These are phyloP conservation scores for Arge pagana DNA, from an alignment of 2,888 invertebrate genomes.

Conservation along the genomic window DNA sequence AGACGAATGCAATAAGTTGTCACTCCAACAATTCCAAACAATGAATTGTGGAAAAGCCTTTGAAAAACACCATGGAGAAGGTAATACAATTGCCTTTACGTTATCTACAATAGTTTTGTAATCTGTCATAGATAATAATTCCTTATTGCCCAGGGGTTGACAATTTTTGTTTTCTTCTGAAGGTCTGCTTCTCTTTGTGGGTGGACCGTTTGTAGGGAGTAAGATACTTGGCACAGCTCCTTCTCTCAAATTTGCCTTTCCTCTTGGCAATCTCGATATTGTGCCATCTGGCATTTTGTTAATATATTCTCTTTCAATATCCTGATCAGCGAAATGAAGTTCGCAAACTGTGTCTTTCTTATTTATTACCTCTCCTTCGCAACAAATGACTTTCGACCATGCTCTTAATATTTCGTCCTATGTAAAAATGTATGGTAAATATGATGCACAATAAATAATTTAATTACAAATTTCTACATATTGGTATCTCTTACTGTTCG, in stretches of 20 bases:
- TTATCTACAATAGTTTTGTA: constrained; percentile 5
- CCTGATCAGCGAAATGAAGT: neutral
- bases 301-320: constrained; percentile 5
- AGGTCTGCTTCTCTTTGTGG: neutral
- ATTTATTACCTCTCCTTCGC: neutral
- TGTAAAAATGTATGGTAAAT: constrained; percentile 1
- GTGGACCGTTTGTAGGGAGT: neutral
- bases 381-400: constrained; percentile 1
- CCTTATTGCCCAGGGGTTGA: neutral
- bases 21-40: constrained; percentile 10
- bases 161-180: neutral
- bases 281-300: constrained; percentile 9
- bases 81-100: neutral
- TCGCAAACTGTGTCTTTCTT: constrained; percentile 8
- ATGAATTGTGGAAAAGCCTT: constrained; percentile 14
- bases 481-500: constrained; percentile 4
- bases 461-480: neutral
- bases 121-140: constrained; percentile 3
- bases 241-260: constrained; percentile 2
- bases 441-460: constrained; percentile 8
- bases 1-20: constrained; percentile 2
- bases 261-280: constrained; percentile 10
- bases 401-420: constrained; percentile 4
- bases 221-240: constrained; percentile 1
- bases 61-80: constrained; percentile 9